Evolutionary conservation across 2,888 invertebrate species (phyloP).

Genomic region (Drosophila neoperkinsi): DNA sequence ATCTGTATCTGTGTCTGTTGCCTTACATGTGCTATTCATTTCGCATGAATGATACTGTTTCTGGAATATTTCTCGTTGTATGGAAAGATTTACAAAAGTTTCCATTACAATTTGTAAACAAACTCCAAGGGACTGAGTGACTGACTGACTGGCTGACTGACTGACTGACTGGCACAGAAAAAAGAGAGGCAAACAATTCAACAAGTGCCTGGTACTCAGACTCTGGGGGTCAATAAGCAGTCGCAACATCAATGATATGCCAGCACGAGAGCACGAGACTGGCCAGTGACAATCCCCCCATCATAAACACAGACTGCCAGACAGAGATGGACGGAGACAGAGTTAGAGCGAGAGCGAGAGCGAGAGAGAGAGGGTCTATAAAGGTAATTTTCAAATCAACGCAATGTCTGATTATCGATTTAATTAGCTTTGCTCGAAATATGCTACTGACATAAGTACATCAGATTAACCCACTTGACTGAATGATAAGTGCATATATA

Average conservation of each 20-base stretch:
- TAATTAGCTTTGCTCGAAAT: constrained; percentile 39
- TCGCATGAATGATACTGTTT: constrained; percentile 54
- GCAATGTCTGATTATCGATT: constrained; percentile 49
- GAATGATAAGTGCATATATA: constrained; percentile 3
- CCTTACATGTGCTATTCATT: constrained; percentile 32
- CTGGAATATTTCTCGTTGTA: constrained; percentile 56
- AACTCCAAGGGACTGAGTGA: constrained; percentile 31
- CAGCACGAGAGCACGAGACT: constrained; percentile 49
- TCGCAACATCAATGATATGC: constrained; percentile 35
- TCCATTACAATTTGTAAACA: constrained; percentile 74
- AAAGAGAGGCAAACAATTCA: constrained; percentile 45
- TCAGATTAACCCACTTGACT: constrained; percentile 56
- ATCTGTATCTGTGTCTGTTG: not conserved
- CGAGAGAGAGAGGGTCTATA: not conserved
- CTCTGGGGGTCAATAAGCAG: constrained; percentile 65
- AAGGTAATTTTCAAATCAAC: constrained; percentile 31
- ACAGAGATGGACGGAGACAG: not conserved
- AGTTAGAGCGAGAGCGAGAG: not conserved
- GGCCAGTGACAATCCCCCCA: constrained; percentile 42
- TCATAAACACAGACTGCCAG: not conserved
- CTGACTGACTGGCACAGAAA: constrained; percentile 8
- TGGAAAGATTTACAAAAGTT: constrained; percentile 74
- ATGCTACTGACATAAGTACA: constrained; percentile 41
- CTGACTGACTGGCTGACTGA: constrained; percentile 10
- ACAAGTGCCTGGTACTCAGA: constrained; percentile 56